Evolutionary conservation across 2,113 vertebrate genomes (phyloP).

Genomic region (Cervus canadensis): DNA sequence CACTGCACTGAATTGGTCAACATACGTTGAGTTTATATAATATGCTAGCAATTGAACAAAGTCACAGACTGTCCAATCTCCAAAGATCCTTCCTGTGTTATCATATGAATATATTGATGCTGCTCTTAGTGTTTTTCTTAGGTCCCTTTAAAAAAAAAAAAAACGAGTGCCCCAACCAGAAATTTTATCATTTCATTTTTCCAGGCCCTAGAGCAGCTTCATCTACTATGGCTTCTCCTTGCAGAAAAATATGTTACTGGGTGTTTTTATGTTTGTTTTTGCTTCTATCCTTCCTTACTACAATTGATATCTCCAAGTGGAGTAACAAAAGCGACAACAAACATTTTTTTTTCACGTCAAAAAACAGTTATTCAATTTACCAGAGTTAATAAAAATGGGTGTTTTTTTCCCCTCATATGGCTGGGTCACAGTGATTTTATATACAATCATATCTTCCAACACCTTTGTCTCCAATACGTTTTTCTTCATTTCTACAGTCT

Average conservation of each 20-base stretch:
- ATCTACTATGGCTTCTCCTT: background rate
- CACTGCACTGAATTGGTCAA: background rate
- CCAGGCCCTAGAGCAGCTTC: background rate
- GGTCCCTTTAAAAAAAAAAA: background rate
- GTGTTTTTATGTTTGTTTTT: background rate
- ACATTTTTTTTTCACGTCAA: background rate
- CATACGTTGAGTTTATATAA: background rate
- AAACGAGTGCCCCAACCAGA: background rate
- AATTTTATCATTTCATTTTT: background rate
- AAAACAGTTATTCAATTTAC: background rate
- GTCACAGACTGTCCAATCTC: background rate
- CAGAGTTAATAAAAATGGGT: background rate
- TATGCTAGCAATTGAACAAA: background rate
- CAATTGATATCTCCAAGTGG: background rate
- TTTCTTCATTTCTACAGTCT: conserved; percentile 8
- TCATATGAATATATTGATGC: background rate
- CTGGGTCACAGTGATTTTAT: background rate
- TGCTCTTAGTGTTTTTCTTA: background rate
- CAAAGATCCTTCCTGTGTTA: background rate
- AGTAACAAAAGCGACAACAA: background rate
- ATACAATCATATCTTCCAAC: background rate
- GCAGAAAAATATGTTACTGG: background rate
- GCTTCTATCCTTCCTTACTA: background rate
- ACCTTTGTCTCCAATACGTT: background rate
- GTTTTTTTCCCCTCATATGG: background rate